Evolutionary conservation across 2,797 vertebrate genomes (phyloP).

Genomic region (Etheostoma nigrum): DNA sequence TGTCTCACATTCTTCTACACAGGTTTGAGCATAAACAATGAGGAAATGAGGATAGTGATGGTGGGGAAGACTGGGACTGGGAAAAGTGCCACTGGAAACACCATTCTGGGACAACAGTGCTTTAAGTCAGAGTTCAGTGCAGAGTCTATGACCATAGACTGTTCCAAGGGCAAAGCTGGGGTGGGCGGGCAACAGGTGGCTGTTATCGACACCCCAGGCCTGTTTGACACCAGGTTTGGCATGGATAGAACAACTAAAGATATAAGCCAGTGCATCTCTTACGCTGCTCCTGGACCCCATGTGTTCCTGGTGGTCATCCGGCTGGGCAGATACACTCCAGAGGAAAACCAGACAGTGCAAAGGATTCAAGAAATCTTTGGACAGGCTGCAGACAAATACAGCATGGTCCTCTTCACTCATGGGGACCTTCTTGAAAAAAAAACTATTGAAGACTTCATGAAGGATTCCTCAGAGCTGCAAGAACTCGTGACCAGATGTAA

Average conservation of each 20-base stretch:
- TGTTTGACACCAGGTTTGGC: constrained; percentile 16
- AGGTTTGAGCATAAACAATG: background rate
- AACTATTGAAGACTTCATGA: background rate
- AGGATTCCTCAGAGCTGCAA: background rate
- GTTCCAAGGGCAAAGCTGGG: accelerated
- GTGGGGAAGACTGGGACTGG: constrained; percentile 9
- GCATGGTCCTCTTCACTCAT: constrained; percentile 34
- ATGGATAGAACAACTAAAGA: background rate
- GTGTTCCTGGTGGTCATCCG: constrained; percentile 28
- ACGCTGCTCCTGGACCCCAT: constrained; percentile 21
- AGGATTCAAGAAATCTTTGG: constrained; percentile 8
- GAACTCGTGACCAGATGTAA: constrained; percentile 3
- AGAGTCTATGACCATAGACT: background rate
- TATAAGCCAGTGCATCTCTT: background rate
- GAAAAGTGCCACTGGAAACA: constrained; percentile 9
- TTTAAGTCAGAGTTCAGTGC: background rate
- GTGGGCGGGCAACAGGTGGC: background rate
- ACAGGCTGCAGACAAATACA: constrained; percentile 12
- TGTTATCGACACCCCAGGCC: constrained; percentile 25
- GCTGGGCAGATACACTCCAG: background rate
- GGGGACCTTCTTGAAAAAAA: background rate
- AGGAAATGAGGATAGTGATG: constrained; percentile 14
- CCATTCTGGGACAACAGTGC: background rate
- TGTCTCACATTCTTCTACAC: background rate
- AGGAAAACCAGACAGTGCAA: constrained; percentile 6